These are phyloP conservation scores for Orthonyx spaldingii DNA, from an alignment of 2,113 vertebrate species.

Conservation along the genomic window DNA sequence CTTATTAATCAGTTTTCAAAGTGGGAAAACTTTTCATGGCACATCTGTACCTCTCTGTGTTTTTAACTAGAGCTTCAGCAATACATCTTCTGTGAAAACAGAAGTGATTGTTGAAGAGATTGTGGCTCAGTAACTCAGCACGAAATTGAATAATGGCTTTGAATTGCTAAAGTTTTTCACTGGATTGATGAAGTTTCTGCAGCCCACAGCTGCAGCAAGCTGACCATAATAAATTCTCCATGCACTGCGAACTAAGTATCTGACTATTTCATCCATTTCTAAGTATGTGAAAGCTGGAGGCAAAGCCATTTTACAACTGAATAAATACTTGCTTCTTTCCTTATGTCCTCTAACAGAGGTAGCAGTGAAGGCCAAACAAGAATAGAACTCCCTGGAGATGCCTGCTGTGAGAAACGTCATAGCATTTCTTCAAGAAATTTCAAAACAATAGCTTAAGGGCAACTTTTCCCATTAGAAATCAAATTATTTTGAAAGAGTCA, in stretches of 20 bases:
- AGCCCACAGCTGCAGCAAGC: constrained; percentile 11
- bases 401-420: background rate
- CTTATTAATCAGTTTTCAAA: background rate
- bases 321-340: background rate
- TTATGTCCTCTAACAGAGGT: background rate
- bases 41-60: background rate
- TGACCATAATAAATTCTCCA: background rate
- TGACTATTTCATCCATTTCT: background rate
- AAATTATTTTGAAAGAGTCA: constrained; percentile 24
- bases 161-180: background rate
- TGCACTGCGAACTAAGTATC: background rate
- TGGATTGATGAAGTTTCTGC: background rate
- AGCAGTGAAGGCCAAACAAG: background rate
- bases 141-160: background rate
- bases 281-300: background rate
- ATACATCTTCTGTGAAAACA: background rate
- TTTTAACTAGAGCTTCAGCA: background rate
- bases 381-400: background rate
- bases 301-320: background rate
- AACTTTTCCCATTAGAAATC: constrained; percentile 36
- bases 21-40: background rate
- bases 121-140: background rate
- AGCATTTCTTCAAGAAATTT: constrained; percentile 33
- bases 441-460: constrained; percentile 9
- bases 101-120: background rate